Conservation (phyloP, 2,113 vertebrate genomes). For the Eudyptes chrysolophus region DNA sequence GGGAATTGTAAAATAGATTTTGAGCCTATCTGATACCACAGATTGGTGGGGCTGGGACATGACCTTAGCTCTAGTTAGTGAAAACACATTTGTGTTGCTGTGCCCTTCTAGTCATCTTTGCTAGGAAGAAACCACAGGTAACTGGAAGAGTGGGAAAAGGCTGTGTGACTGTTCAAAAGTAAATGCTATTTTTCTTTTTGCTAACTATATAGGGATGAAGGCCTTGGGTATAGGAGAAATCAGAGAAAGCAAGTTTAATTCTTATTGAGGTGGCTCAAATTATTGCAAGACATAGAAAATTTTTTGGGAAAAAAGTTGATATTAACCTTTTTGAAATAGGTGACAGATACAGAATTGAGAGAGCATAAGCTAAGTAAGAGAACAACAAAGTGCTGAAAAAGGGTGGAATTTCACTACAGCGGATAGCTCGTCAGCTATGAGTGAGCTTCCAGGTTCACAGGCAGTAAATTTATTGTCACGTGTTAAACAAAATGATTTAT, state of each 20-base stretch:
- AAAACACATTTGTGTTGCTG: too few species aligned
- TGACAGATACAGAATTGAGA: neutral
- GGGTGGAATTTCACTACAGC: neutral
- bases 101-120: neutral
- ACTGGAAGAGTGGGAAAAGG: neutral
- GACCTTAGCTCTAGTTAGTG: too few species aligned
- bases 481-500: constrained; percentile 4
- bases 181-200: neutral
- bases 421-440: neutral
- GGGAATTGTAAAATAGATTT: neutral
- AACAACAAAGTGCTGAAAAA: neutral
- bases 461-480: neutral
- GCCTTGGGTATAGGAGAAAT: neutral
- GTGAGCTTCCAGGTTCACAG: neutral
- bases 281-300: neutral
- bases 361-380: neutral
- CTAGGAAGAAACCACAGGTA: neutral
- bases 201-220: neutral
- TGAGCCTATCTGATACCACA: neutral
- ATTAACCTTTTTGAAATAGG: neutral
- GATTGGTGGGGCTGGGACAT: neutral
- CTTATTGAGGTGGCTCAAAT: neutral
- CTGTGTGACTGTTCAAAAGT: neutral
- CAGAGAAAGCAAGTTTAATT: neutral
- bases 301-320: neutral